phyloP scores from a whole-genome alignment of 2,888 invertebrate species.

The Abscondita cerata region DNA sequence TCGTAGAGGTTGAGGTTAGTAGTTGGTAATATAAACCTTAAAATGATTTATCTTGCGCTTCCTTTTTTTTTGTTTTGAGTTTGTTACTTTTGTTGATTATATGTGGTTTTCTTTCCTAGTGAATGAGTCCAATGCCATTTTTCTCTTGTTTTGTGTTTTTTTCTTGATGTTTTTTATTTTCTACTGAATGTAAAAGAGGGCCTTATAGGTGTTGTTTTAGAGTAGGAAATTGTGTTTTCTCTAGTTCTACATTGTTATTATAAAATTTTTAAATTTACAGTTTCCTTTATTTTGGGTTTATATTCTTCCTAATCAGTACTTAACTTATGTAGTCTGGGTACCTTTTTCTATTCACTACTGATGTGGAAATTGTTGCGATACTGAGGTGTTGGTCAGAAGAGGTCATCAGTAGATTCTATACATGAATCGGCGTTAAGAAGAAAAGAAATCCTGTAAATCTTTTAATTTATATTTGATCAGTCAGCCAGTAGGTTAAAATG shows the following conservation, averaged over 20 bases:
- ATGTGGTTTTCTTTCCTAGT: not conserved
- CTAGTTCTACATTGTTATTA: not conserved
- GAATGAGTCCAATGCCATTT: not conserved
- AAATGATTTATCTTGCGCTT: no score
- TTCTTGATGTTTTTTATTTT: not conserved
- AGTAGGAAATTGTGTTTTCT: not conserved
- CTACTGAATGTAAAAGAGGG: no score
- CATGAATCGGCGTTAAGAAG: not conserved
- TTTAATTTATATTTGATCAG: no score
- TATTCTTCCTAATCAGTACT: not conserved
- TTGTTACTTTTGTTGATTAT: not conserved
- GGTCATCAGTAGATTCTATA: conserved; percentile 1
- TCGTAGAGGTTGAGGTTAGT: not conserved
- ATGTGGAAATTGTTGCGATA: not conserved
- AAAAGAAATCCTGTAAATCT: not conserved
- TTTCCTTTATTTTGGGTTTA: conserved; percentile 5
- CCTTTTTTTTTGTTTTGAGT: conserved; percentile 1
- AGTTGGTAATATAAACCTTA: conserved; percentile 1
- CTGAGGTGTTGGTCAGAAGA: not conserved
- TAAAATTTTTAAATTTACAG: not conserved
- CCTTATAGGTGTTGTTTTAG: not conserved
- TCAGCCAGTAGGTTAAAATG: no score
- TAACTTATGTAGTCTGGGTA: conserved; percentile 6
- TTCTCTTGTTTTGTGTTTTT: not conserved
- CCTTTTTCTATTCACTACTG: not conserved